These are phyloP conservation scores for Protonemura montana DNA, from an alignment of 2,888 invertebrate species.

Conservation along the genomic window DNA sequence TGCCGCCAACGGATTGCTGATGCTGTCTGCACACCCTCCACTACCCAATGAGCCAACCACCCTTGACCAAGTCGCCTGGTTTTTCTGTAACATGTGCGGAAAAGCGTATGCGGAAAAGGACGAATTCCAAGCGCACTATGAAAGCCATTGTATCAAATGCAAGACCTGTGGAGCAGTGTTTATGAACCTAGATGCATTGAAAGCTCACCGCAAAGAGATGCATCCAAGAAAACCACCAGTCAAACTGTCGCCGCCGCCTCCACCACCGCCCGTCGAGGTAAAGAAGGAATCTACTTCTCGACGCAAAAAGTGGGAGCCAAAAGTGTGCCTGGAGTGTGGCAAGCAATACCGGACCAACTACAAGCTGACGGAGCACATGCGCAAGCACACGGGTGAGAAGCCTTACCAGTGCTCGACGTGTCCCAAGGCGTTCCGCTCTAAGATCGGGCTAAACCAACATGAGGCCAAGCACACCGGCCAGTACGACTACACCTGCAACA, in stretches of 20 bases:
- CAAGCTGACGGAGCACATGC: constrained; percentile 62
- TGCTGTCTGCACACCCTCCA: constrained; percentile 45
- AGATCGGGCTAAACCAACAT: constrained; percentile 68
- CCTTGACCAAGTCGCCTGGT: constrained; percentile 46
- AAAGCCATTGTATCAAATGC: constrained; percentile 59
- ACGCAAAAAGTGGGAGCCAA: constrained; percentile 58
- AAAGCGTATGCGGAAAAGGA: constrained; percentile 56
- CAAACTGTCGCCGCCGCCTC: not conserved
- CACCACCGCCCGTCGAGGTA: constrained; percentile 39
- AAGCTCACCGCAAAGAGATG: constrained; percentile 56
- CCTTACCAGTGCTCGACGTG: constrained; percentile 66
- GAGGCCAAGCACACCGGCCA: constrained; percentile 68
- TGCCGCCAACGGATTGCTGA: constrained; percentile 48
- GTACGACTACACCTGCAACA: constrained; percentile 65
- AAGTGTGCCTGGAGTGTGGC: constrained; percentile 65
- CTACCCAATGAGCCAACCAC: constrained; percentile 43
- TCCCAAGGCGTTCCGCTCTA: constrained; percentile 67
- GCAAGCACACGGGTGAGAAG: constrained; percentile 68
- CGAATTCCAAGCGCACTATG: constrained; percentile 58
- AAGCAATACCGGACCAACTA: constrained; percentile 66
- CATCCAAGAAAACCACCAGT: constrained; percentile 50
- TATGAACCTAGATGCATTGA: constrained; percentile 60
- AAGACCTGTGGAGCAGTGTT: constrained; percentile 60
- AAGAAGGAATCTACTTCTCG: constrained; percentile 52
- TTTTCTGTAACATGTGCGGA: constrained; percentile 59